Conservation (phyloP, 2,113 vertebrate species). For the Cricetomys ansorgei region DNA sequence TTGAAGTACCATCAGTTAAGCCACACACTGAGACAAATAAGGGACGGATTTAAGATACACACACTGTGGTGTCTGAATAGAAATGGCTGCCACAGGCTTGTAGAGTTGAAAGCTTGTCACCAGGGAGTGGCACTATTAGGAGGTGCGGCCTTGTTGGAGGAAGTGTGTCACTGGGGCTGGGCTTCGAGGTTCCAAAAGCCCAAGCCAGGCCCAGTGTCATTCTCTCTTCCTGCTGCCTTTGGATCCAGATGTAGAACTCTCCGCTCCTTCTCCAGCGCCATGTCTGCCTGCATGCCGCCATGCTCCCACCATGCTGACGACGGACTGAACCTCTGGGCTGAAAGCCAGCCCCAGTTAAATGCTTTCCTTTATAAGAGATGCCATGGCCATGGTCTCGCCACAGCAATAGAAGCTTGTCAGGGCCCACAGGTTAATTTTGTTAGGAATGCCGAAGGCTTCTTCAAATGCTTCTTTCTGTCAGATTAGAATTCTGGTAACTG, state of each 20-base stretch:
- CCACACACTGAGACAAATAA: not conserved
- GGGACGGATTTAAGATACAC: not conserved
- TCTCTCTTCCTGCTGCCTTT: not conserved
- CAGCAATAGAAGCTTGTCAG: not conserved
- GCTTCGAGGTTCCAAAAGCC: not conserved
- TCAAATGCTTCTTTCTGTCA: not conserved
- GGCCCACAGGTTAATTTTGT: constrained; percentile 1
- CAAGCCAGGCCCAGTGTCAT: not conserved
- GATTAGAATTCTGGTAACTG: not conserved
- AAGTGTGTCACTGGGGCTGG: not conserved
- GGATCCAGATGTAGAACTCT: not conserved
- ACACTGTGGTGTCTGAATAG: not conserved
- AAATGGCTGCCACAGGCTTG: not conserved
- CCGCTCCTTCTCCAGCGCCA: not conserved
- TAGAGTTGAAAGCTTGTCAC: not conserved
- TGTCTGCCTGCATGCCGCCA: not conserved
- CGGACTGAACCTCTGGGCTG: not conserved
- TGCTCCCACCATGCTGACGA: not conserved
- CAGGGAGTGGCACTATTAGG: not conserved
- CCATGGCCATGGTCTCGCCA: not conserved
- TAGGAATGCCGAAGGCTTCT: not conserved
- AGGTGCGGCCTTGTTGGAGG: not conserved
- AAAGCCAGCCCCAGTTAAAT: not conserved
- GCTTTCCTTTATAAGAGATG: not conserved
- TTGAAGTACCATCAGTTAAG: not conserved